Base-by-base conservation (phyloP, 2,888 invertebrate species). In the Phymatocera aterrima region DNA sequence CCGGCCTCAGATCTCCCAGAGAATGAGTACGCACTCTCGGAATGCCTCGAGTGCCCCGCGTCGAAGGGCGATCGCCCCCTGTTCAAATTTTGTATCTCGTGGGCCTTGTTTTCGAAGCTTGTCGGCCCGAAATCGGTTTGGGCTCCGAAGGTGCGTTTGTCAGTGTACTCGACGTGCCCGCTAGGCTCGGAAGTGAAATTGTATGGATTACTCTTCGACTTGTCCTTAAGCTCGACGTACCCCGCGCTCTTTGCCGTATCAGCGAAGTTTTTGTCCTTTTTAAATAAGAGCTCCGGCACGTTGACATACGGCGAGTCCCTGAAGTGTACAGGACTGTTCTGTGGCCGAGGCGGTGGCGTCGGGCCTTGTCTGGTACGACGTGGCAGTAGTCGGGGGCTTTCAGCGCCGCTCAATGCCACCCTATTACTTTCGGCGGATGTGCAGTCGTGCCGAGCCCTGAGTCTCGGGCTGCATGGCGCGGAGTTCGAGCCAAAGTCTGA, bases 311-410 rank as follows among this genome's bases (percentile, higher is more conserved):
- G 88, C 61, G 90, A 88, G 79, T 87, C 88, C 31, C 88, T 82
- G 43, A 81, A 79, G 82, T 85, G 84, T n/a, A 85, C 43, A 86
- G 81, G 54, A 87, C 88, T 82, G 78, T 83, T 86, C 86, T 88
- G 92, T 88, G 88, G 91, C 89, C 90, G 91, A 88, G 89, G 92
- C 77, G 79, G 93, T 88, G 87, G 93, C 88, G 84, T 91, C 68
- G 85, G 92, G 85, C 80, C 91, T 90, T 83, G 92, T 83, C 90
- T 87, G 18, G 86, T 83, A 37, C 90, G 87, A 79, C 94, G 92
- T 70, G 94, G 94, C 92, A 95, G 88, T 81, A 95, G 91, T 80
- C 95, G 92, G 31, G 95, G 96, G 87, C 95, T 95, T 86, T 94
- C 95, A 70, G 95, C 95, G 64, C 92, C 92, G 77, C 91, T 79